Percentiles rank a stretch among this genome's conserved stretches.
These are phyloP conservation scores for Ispidina picta DNA, from an alignment of 2,797 vertebrate species.

Conservation along the genomic window DNA sequence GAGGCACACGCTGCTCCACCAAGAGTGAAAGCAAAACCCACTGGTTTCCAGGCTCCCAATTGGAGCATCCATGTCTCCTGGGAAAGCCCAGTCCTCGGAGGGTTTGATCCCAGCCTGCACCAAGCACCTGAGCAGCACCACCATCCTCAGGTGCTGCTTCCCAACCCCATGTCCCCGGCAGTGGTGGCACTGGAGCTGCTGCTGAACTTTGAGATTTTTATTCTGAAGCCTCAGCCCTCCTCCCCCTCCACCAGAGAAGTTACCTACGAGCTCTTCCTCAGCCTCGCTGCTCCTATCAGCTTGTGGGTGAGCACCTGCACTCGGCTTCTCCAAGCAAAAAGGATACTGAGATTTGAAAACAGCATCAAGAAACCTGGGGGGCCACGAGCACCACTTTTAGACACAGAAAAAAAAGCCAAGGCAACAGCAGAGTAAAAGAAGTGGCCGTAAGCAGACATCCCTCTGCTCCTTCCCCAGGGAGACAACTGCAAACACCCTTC, in stretches of 20 bases:
- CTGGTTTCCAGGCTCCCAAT: fast-evolving
- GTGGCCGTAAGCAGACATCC: neutral
- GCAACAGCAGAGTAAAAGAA: neutral
- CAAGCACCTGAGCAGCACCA: fast-evolving
- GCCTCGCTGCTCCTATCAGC: neutral
- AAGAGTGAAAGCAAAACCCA: neutral
- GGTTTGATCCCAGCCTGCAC: neutral
- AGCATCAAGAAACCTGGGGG: neutral
- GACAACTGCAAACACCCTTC: neutral
- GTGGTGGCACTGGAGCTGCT: neutral
- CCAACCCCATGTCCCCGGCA: neutral
- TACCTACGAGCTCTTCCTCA: neutral
- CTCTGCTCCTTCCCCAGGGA: neutral
- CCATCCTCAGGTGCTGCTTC: neutral
- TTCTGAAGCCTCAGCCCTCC: neutral
- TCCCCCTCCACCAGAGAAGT: neutral
- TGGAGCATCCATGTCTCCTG: neutral
- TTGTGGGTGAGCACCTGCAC: slow-evolving; percentile 9
- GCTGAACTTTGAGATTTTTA: neutral
- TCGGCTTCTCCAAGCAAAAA: slow-evolving; percentile 2
- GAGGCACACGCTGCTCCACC: neutral
- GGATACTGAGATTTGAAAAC: neutral
- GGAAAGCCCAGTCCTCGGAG: neutral
- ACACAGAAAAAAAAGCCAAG: neutral
- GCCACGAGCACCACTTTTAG: neutral